Percentiles rank a stretch among this genome's conserved stretches.
These are phyloP conservation scores for Linnaemya vulpina DNA, from an alignment of 2,888 invertebrate species.

Conservation along the genomic window DNA sequence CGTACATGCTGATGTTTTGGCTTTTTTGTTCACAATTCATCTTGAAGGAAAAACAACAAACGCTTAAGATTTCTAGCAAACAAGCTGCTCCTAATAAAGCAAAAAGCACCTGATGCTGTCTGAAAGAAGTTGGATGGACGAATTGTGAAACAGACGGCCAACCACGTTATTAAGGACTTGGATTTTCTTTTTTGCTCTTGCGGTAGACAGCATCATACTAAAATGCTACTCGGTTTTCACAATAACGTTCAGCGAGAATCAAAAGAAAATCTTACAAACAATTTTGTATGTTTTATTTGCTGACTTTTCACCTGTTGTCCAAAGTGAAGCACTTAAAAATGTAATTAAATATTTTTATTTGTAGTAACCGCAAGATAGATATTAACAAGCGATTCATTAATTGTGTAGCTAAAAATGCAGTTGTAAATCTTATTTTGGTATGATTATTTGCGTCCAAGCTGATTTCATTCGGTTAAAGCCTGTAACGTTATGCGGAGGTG, in stretches of 20 bases:
- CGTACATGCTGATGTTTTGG: slow-evolving; percentile 26
- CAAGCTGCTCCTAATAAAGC: slow-evolving; percentile 28
- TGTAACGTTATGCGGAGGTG: too few relatives aligned
- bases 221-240: slow-evolving; percentile 42
- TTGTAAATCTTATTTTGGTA: too few relatives aligned
- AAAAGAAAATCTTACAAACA: background rate
- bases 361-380: too few relatives aligned
- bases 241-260: background rate
- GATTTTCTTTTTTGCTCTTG: slow-evolving; percentile 45
- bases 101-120: slow-evolving; percentile 63
- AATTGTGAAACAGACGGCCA: slow-evolving; percentile 14
- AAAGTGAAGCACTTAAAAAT: too few relatives aligned
- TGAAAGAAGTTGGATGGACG: slow-evolving; percentile 29
- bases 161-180: slow-evolving; percentile 61
- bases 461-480: too few relatives aligned
- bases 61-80: background rate
- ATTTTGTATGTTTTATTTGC: background rate
- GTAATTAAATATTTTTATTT: too few relatives aligned
- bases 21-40: background rate
- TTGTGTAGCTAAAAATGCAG: too few relatives aligned
- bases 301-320: too few relatives aligned
- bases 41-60: background rate
- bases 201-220: slow-evolving; percentile 41
- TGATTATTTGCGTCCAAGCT: too few relatives aligned
- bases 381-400: too few relatives aligned